Evolutionary conservation across 2,797 vertebrate genomes (phyloP), one percentile per base, ranked within the genome.

Genomic region (Sebastiscus tertius): DNA sequence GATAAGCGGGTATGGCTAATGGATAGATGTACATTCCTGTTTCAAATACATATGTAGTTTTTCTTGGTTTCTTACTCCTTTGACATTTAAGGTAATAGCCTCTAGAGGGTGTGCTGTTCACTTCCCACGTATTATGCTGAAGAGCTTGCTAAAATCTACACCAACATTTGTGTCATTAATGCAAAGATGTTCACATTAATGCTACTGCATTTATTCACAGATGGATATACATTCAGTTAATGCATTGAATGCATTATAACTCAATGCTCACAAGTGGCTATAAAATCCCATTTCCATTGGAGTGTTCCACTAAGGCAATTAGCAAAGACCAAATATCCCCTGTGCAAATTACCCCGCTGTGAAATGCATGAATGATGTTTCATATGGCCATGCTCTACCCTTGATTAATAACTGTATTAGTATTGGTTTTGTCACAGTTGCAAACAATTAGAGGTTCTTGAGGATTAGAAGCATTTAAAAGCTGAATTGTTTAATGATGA

Each of bases 401-500:
- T 66, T 67, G 24, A 60, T 80, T 79, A 77, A 77, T 75, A 64
- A 55, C 20, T 67, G 22, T 24, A 36, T 71, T 46, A 8, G 27
- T 71, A 33, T 81, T 64, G 12, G 69, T 68, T 31, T 84, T 62
- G 60, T 77, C 59, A 58, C 66, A 60, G 14, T 33, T 71, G 26
- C 18, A 22, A 39, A 58, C 31, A 42, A 14, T 71, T n/a, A 60
- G 4, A 62, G 8, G 10, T 66, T 76, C 20, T 64, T 63, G 29
- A 59, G 61, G 36, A 80, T 75, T 74, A 76, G 2, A 67, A n/a
- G 2, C 18, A 70, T 71, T 27, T 59, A 75, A 79, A 72, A 77
- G 59, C 27, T 65, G 34, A 69, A 84, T 80, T 83, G 39, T 77
- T 76, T 75, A 75, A 88, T 82, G 68, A 77, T 42, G 65, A 87